Conservation (phyloP, 1,140 invertebrate species). For the Dreissena rostriformis region DNA sequence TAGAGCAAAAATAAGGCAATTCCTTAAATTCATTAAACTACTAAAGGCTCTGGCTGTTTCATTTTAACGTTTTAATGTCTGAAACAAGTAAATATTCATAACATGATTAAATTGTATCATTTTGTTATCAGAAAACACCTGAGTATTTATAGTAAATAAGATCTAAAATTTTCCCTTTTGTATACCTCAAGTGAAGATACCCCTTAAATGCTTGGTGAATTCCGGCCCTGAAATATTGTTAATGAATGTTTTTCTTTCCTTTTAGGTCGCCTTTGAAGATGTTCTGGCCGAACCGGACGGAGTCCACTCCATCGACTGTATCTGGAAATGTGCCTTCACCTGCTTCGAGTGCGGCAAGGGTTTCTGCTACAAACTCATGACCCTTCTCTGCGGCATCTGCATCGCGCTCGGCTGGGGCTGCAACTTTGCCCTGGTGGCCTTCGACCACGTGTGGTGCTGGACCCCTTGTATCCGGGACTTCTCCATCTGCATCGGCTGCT, state of each 20-base stretch:
- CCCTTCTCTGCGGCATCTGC: constrained; percentile 86
- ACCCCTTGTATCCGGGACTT: constrained; percentile 72
- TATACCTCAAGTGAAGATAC: neutral
- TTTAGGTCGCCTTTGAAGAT: constrained; percentile 85
- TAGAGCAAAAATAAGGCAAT: no score
- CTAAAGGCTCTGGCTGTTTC: no score
- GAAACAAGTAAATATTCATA: no score
- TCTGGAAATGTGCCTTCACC: constrained; percentile 87
- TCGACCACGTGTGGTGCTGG: constrained; percentile 81
- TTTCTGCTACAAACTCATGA: constrained; percentile 87
- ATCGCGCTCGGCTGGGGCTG: constrained; percentile 87
- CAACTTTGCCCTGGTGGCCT: constrained; percentile 88
- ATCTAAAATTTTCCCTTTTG: neutral
- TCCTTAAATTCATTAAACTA: no score
- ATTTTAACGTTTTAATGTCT: no score
- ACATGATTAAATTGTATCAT: no score
- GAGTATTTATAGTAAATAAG: neutral
- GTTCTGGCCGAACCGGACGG: constrained; percentile 89
- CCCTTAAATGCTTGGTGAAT: no score
- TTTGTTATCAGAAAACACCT: neutral
- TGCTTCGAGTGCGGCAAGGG: constrained; percentile 87
- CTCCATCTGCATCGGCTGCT: constrained; percentile 85
- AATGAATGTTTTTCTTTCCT: neutral
- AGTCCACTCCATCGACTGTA: constrained; percentile 87
- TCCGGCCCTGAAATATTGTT: no score